Evolutionary conservation across 2,113 vertebrate species (phyloP).

Genomic region (Sardina pilchardus): DNA sequence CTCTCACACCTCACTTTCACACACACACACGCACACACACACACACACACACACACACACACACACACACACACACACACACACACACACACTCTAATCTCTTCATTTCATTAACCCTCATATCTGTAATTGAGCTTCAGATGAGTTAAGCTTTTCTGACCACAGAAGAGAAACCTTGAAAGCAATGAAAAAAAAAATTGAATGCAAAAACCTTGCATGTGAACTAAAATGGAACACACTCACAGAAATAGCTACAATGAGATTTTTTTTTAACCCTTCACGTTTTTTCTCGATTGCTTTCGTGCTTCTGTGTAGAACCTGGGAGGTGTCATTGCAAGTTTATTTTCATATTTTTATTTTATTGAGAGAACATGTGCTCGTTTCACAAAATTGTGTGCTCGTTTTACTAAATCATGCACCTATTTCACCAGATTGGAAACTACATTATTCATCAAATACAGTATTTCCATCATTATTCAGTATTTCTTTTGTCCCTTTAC

Average conservation of each 20-base stretch:
- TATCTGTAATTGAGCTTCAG: slow-evolving; percentile 69
- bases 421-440: too few relatives aligned
- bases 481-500: too few relatives aligned
- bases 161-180: slow-evolving; percentile 50
- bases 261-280: slow-evolving; percentile 51
- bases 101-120: slow-evolving; percentile 70
- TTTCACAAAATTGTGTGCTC: too few relatives aligned
- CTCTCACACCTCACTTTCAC: background rate
- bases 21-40: background rate
- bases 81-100: slow-evolving; percentile 52
- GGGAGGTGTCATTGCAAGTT: too few relatives aligned
- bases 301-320: too few relatives aligned
- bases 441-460: too few relatives aligned
- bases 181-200: slow-evolving; percentile 3
- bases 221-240: background rate
- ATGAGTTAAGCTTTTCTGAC: slow-evolving; percentile 60
- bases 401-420: too few relatives aligned
- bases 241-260: slow-evolving; percentile 60
- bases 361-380: too few relatives aligned
- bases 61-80: slow-evolving; percentile 19
- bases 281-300: too few relatives aligned
- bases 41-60: background rate
- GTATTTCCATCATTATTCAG: too few relatives aligned
- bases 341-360: too few relatives aligned
- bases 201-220: background rate